Evolutionary conservation across 2,888 invertebrate genomes (phyloP), one percentile per base, ranked within the genome.

Genomic region (Bombylius discolor): DNA sequence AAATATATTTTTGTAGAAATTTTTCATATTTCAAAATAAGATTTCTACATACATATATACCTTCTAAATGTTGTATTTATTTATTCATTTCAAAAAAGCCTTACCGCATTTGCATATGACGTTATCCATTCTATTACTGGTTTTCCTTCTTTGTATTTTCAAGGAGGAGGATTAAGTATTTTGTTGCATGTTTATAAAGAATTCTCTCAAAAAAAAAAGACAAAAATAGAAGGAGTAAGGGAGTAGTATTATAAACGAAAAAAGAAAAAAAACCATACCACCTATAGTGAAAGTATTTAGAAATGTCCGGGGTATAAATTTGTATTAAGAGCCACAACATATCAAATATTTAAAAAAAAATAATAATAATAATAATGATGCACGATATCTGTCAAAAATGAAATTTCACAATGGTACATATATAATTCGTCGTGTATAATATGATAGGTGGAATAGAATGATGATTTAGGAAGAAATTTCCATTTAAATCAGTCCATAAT

Each of bases 121-220:
- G 1, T 36, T 36, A 36, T 36, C 36, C 6, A 36, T 36, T 8
- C 9, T 8, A 9, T 8, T 36, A 9, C 4, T 8, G 7, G 2
- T 9, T 36, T 36, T 36, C 4, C 9, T 36, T 36, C 4, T 36
- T 42, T 42, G 8, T 42, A 11, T 11, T 42, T 42, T 42, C 11
- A 58, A 60, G 53, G 56, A 54, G 56, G 47, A 51, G 49, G 56
- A 58, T 58, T 58, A 58, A 58, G 58, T 58, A 54, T 54, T 58
- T 58, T 51, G 52, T 58, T 58, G 58, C 58, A 58, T 58, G 56
- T 52, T 49, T 11, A 42, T 11, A 42, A 11, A 42, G 23, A 42
- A 42, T 42, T 42, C 39, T 42, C 39, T 9, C 4, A 11, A 42
- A 6, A 42, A 8, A 42, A 42, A 42, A 11, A 23, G 3, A 23